These are phyloP conservation scores for Ianthella basta DNA, from an alignment of 37 sponge, comb jelly and placozoan species.

Conservation along the genomic window DNA sequence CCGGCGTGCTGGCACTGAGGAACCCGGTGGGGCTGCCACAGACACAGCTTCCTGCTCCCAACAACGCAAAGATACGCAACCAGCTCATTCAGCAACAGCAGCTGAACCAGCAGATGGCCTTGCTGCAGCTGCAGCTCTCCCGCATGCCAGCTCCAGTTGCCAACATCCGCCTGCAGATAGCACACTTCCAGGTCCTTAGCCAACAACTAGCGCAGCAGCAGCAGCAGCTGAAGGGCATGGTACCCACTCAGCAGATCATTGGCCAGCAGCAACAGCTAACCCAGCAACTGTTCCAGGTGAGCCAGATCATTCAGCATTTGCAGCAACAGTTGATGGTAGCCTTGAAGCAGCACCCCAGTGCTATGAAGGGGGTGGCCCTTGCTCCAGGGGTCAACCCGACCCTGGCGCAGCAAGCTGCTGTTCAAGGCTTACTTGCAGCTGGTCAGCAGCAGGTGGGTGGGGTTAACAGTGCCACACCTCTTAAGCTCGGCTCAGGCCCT, in stretches of 20 bases:
- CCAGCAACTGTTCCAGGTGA: slow-evolving; percentile 4
- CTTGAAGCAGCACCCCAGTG: background rate
- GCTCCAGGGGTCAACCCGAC: background rate
- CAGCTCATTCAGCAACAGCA: slow-evolving; percentile 4
- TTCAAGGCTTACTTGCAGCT: no score
- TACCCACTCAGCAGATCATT: background rate
- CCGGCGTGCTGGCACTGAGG: background rate
- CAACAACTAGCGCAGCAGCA: slow-evolving; percentile 14
- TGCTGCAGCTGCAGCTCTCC: slow-evolving; percentile 28
- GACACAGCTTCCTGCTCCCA: background rate
- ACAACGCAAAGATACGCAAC: background rate
- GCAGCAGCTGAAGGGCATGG: background rate
- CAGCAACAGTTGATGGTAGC: background rate
- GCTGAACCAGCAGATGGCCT: background rate
- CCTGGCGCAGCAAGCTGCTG: background rate
- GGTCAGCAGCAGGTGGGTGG: background rate
- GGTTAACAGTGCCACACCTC: no score
- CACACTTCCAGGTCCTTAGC: slow-evolving; percentile 10
- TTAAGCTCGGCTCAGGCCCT: background rate
- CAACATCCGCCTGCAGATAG: slow-evolving; percentile 11
- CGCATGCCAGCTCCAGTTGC: slow-evolving; percentile 25
- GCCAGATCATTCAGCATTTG: slow-evolving; percentile 6
- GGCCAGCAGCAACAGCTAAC: slow-evolving; percentile 9
- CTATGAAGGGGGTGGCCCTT: background rate
- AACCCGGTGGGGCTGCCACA: background rate